Base-by-base conservation (phyloP, 1,140 invertebrate genomes). In the Cydia strobilella region DNA sequence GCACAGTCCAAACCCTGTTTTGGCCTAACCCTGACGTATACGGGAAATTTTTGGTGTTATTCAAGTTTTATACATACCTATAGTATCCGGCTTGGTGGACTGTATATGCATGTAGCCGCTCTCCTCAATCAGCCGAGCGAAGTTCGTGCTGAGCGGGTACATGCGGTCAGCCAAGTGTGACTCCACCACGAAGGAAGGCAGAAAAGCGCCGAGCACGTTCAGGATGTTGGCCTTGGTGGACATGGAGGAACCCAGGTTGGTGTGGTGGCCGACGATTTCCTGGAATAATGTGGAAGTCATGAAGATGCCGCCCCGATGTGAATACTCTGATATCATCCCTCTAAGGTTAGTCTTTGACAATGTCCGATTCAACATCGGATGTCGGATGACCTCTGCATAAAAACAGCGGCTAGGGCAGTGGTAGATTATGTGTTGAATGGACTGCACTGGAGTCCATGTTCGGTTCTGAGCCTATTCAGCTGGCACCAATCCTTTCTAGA, bases 51-150 rank as follows among this genome's bases (percentile, higher is more conserved):
- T 27, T 27, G 25, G 25, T 27, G 25, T 1, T 27, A 27, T 27
- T 27, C 25, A 27, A 35, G 35, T 39, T 39, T 10, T 39, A 39
- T 39, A 84, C 89, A 86, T 93, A 96, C 96, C 97, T 75, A 98
- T 93, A 13, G 98, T 99, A 85, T 99, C 97, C 9, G 98, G 98
- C 88, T 98, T 98, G 0, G 97, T 97, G 2, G 96, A 94, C 90
- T 99, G 98, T 42, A 98, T 88, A 84, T 98, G 96, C 25, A 97
- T 82, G 82, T 98, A 98, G 12, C 97, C 98, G 62, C 87, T 87
- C 89, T 98, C 97, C 80, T 95, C 92, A 0, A 97, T 10, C 0
- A 97, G 2, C 69, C 74, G 75, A 3, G 69, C 63, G 7, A 94
- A 94, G 15, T 90, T 79, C 10, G 93, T 75, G 0, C 77, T 81